phyloP scores from a whole-genome alignment of 2,113 vertebrate species.

The Podarcis cretensis region DNA sequence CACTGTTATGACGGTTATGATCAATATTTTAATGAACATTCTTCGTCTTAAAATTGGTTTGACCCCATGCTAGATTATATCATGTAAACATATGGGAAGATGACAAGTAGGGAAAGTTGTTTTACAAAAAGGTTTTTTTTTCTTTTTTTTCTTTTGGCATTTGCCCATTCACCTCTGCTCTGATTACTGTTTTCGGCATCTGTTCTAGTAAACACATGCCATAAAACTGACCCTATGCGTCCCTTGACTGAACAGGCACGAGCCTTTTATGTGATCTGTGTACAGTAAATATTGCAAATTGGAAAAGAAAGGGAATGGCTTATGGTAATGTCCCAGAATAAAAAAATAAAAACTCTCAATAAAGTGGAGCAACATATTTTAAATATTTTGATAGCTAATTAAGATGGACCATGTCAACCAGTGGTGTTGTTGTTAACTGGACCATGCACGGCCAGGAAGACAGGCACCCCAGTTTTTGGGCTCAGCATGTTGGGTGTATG shows the following conservation, averaged over 20 bases:
- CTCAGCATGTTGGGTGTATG: too few relatives aligned
- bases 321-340: not conserved
- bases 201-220: not conserved
- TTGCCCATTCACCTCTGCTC: not conserved
- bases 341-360: not conserved
- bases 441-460: too few relatives aligned
- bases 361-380: not conserved
- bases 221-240: not conserved
- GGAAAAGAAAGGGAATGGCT: not conserved
- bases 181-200: not conserved
- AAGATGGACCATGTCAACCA: not conserved
- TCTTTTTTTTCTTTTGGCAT: not conserved
- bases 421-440: not conserved
- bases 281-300: not conserved
- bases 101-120: not conserved
- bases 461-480: too few relatives aligned
- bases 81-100: not conserved
- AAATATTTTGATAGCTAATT: not conserved
- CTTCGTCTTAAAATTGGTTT: not conserved
- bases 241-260: not conserved
- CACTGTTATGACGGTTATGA: too few relatives aligned
- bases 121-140: not conserved
- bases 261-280: not conserved
- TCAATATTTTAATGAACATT: not conserved
- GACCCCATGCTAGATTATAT: not conserved